phyloP scores from a whole-genome alignment of 2,888 invertebrate genomes.

The Holacanthella duospinosa region DNA sequence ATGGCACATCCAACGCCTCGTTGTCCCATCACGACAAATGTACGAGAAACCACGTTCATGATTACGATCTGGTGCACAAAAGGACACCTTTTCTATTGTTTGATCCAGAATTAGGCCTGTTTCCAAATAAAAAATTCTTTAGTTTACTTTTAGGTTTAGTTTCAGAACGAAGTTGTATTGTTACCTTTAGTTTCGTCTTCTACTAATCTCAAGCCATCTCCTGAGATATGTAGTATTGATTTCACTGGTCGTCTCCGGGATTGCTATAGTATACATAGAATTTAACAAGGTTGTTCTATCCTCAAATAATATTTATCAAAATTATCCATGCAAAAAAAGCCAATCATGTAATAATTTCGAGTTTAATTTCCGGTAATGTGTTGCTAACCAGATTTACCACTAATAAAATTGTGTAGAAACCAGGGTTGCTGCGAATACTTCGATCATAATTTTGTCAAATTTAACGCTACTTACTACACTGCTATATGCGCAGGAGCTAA shows the following conservation, averaged over 20 bases:
- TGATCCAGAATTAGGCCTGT: constrained; percentile 94
- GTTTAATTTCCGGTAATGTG: too few species aligned
- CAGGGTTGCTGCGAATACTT: too few species aligned
- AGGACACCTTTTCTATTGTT: constrained; percentile 99
- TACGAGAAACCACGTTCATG: constrained; percentile 97
- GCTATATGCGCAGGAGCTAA: too few species aligned
- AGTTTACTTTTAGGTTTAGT: too few species aligned
- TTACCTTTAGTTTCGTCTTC: constrained; percentile 87
- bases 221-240: constrained; percentile 78
- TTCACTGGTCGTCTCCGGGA: constrained; percentile 80
- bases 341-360: too few species aligned
- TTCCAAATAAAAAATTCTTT: not conserved
- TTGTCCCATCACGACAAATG: constrained; percentile 97
- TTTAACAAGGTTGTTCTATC: not conserved
- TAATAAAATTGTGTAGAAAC: too few species aligned
- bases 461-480: too few species aligned
- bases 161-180: not conserved
- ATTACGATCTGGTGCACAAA: constrained; percentile 97
- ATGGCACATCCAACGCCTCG: constrained; percentile 99
- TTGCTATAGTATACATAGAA: constrained; percentile 49
- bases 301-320: too few species aligned
- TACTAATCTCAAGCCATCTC: constrained; percentile 92
- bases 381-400: too few species aligned
- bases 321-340: too few species aligned
- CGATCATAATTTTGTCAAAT: too few species aligned